phyloP scores from a whole-genome alignment of 2,888 invertebrate species.

The Odontocolon sp. region DNA sequence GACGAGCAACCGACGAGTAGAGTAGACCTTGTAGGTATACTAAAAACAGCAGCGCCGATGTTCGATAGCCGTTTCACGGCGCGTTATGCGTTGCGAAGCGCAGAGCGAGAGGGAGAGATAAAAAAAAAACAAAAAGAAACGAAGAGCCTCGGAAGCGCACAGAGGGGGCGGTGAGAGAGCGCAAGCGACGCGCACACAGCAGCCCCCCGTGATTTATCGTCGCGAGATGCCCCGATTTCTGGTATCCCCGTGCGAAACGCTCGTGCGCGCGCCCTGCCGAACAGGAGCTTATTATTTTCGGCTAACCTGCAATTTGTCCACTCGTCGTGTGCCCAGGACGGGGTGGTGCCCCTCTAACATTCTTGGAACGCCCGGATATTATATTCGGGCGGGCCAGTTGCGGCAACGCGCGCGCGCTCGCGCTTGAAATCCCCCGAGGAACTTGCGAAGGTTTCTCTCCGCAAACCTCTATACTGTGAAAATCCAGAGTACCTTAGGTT shows the following conservation, averaged over 20 bases:
- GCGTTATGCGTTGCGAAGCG: conserved; percentile 2
- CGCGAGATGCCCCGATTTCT: conserved; percentile 76
- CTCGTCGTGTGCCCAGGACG: conserved; percentile 67
- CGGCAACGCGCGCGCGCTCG: too few species aligned
- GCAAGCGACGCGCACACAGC: conserved; percentile 65
- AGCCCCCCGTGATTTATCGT: conserved; percentile 76
- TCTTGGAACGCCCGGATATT: conserved; percentile 72
- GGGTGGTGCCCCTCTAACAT: conserved; percentile 64
- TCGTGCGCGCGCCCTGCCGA: conserved; percentile 55
- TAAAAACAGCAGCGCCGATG: conserved; percentile 21
- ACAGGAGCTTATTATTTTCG: conserved; percentile 80
- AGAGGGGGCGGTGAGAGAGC: conserved; percentile 61
- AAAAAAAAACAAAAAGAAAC: too few species aligned
- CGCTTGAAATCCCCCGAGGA: conserved; percentile 38
- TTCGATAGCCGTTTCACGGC: conserved; percentile 49
- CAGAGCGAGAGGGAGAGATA: conserved; percentile 3
- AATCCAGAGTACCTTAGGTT: not conserved
- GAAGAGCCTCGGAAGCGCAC: conserved; percentile 18
- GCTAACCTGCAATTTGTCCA: conserved; percentile 80
- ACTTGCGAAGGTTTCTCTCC: conserved; percentile 50
- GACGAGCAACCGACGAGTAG: not conserved
- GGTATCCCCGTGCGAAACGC: conserved; percentile 67
- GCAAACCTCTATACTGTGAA: conserved; percentile 6
- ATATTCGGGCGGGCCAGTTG: conserved; percentile 37
- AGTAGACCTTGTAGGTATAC: conserved; percentile 29